Evolutionary conservation across 2,888 invertebrate genomes (phyloP), one percentile per base, ranked within the genome.

Genomic region (Hypsopygia costalis): DNA sequence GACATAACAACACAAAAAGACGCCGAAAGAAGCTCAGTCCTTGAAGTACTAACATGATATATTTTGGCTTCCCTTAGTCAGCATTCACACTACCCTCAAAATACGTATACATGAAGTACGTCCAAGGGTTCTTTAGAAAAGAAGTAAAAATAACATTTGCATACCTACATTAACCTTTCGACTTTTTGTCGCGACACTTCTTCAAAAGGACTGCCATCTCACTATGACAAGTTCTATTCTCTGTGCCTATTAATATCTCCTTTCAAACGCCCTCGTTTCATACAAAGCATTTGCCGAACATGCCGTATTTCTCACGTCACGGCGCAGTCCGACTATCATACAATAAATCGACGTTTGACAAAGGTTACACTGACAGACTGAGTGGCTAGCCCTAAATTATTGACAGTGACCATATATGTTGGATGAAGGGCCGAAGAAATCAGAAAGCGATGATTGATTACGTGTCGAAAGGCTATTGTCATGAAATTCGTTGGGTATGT

Each of bases 331-430:
- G 36, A 36, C 27, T 29, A 28, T 27, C 27, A 9, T 38, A 40
- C 47, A 53, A 48, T 55, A 57, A 65, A 56, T 48, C 51, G 64
- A 66, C 67, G 57, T 43, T 51, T 69, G 66, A 70, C 45, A 60
- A 54, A 62, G 72, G 72, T 63, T 33, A 58, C 57, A 51, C 53
- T 47, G 57, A 62, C 57, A 46, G 48, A 57, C 5, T 25, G 25
- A 49, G 42, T 41, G 35, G 39, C 43, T 45, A 37, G 8, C 12
- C 35, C 45, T 51, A 49, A 58, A 58, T 58, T 58, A 68, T 63
- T 64, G 58, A 62, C 59, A 53, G 47, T 55, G 42, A 38, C 49
- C 49, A 47, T 52, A 44, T 38, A 42, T 43, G 46, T 27, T 35
- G 40, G 34, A 40, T 42, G 44, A 41, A 37, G 31, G 31, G 34